phyloP scores from a whole-genome alignment of 1,140 invertebrate species.

The Odontomachus brunneus region DNA sequence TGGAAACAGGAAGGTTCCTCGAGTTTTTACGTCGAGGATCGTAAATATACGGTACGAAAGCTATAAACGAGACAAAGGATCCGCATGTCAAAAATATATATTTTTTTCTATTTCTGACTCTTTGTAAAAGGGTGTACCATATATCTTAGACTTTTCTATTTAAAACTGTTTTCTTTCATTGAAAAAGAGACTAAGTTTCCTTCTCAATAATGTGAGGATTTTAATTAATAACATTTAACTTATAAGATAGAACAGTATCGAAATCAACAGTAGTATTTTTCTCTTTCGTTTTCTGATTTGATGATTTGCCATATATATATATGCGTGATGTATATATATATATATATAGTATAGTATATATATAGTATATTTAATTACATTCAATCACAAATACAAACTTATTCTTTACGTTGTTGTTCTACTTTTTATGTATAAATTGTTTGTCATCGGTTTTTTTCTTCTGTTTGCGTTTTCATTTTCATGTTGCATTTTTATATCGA shows the following conservation, averaged over 20 bases:
- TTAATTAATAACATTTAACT: not conserved
- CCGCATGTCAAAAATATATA: constrained; percentile 43
- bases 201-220: not conserved
- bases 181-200: not conserved
- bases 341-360: too few species aligned
- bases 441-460: too few species aligned
- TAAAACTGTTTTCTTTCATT: constrained; percentile 3
- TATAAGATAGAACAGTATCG: not conserved
- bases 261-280: not conserved
- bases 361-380: too few species aligned
- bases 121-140: too few species aligned
- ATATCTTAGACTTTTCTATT: not conserved
- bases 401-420: too few species aligned
- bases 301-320: too few species aligned
- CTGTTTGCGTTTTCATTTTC: too few species aligned
- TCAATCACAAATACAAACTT: too few species aligned
- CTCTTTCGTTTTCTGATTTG: too few species aligned
- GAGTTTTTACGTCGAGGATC: constrained; percentile 61
- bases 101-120: not conserved
- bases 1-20: constrained; percentile 58
- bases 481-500: constrained; percentile 9
- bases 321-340: too few species aligned
- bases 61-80: constrained; percentile 63
- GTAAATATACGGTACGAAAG: constrained; percentile 59
- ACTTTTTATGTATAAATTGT: too few species aligned